phyloP scores from a whole-genome alignment of 2,797 vertebrate species.

The Odontamblyopus rebecca region DNA sequence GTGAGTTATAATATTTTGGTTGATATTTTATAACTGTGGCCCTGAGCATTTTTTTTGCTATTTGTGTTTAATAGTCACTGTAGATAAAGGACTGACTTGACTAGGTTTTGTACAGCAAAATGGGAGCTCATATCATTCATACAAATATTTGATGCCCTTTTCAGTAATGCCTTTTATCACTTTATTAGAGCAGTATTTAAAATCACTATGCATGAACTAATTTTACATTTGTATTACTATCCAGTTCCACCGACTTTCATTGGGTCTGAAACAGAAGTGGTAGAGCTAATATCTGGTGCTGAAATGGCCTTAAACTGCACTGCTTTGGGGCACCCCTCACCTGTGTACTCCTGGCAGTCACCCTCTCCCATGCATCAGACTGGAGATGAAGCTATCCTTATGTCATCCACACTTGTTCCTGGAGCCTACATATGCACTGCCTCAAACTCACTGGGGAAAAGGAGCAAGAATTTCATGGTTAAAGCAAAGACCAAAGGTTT shows the following conservation, averaged over 20 bases:
- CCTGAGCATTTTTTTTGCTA: neutral
- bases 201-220: neutral
- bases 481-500: slow-evolving; percentile 66
- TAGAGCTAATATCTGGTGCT: slow-evolving; percentile 51
- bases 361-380: slow-evolving; percentile 46
- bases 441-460: slow-evolving; percentile 68
- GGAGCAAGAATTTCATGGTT: slow-evolving; percentile 72
- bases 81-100: neutral
- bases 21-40: neutral
- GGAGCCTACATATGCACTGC: slow-evolving; percentile 76
- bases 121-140: neutral
- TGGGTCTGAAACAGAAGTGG: slow-evolving; percentile 58
- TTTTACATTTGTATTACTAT: slow-evolving; percentile 17
- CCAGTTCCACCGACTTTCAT: slow-evolving; percentile 69
- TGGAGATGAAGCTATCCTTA: slow-evolving; percentile 55
- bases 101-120: neutral
- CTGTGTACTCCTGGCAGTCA: slow-evolving; percentile 72
- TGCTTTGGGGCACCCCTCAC: slow-evolving; percentile 69
- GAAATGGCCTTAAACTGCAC: slow-evolving; percentile 72
- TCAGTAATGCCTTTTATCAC: neutral
- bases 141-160: neutral
- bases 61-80: neutral
- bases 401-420: slow-evolving; percentile 57
- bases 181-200: neutral
- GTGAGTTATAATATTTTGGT: slow-evolving; percentile 50